Evolutionary conservation across 92 coral and sea anemone species (phyloP), one percentile per base, ranked within the genome.

Genomic region (Palythoa grandis): DNA sequence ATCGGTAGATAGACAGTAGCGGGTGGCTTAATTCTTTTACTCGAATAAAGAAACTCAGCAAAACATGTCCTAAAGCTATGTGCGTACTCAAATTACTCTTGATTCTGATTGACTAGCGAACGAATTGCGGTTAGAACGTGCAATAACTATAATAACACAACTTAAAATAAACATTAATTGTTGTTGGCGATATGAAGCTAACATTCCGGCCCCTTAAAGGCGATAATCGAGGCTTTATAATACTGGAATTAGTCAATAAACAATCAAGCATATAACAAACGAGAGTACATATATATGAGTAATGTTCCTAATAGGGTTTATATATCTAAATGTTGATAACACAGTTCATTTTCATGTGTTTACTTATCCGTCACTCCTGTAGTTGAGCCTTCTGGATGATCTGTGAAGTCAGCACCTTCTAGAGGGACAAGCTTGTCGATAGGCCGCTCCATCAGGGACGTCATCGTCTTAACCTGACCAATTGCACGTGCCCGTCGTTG

Each of bases 141-240:
- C 1, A 1, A 29, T 29, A 29, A 29, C 35, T 29, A 29, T 29
- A 29, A 29, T 1, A 29, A 1, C 35, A 1, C 35, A 29, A 29
- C 35, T 0, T 29, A 0, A 29, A 63, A 1, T 63, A 63, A 4
- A 63, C 69, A 12, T 63, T 63, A n/a, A 63, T 20, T 63, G 7
- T 63, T 63, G 69, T 63, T 63, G n/a, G 69, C 69, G 40, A 25
- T 22, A 68, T 24, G 0, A 68, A 68, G 6, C 38, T 68, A 23
- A 68, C 38, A 68, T 22, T 68, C 43, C 12, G 40, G 16, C 38
- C 38, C 73, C 73, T 23, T 68, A 68, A 23, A 25, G 73, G 40
- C 38, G 73, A 69, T 69, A 69, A 43, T 69, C 40, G 73, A 69
- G 73, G 43, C 73, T 69, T 69, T 69, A 69, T 20, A 69, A 69